Evolutionary conservation across 2,797 vertebrate species (phyloP).

Genomic region (Bradypodion pumilum): DNA sequence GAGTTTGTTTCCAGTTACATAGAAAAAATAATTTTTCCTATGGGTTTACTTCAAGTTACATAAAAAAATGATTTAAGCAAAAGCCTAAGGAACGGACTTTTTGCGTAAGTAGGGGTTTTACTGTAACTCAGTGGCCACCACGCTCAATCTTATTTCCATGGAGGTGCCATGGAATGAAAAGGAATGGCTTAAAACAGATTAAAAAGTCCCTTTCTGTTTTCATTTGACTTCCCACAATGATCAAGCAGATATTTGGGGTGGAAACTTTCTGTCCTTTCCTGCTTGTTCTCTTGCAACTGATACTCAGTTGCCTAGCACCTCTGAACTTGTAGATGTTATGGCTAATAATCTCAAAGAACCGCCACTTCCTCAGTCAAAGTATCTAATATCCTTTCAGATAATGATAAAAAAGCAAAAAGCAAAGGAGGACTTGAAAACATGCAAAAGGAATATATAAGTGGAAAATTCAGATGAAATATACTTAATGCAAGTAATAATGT

Average conservation of each 20-base stretch:
- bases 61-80: too few species aligned
- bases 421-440: neutral
- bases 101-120: too few species aligned
- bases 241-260: too few species aligned
- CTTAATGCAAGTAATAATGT: neutral
- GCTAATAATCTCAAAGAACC: neutral
- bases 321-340: too few species aligned
- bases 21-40: too few species aligned
- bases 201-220: too few species aligned
- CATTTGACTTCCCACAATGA: neutral
- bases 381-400: neutral
- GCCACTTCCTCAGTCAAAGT: neutral
- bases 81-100: too few species aligned
- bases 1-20: too few species aligned
- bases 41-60: too few species aligned
- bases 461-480: neutral
- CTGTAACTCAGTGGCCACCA: neutral
- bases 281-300: neutral
- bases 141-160: neutral
- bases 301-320: neutral
- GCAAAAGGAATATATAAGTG: neutral
- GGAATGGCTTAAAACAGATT: too few species aligned
- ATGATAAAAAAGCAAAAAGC: neutral
- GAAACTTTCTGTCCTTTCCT: neutral
- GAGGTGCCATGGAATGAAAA: accelerated